A percentile compares a stretch with the other conserved stretches of the same genome.
phyloP scores from a whole-genome alignment of 2,113 vertebrate genomes.

The Dasypus novemcinctus region DNA sequence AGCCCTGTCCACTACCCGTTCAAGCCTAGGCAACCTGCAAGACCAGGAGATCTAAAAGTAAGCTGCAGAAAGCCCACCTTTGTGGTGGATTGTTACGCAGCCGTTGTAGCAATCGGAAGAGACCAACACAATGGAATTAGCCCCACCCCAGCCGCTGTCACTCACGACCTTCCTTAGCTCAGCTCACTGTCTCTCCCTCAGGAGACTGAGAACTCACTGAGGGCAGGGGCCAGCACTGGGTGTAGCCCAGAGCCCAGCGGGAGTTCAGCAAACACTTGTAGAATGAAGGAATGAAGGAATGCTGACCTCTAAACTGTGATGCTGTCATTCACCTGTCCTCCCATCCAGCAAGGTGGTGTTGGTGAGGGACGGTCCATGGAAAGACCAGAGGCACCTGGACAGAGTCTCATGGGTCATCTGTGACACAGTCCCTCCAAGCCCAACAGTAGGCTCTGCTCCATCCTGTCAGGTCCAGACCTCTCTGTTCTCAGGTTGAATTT shows the following conservation, averaged over 20 bases:
- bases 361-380: rapidly evolving
- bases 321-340: rapidly evolving
- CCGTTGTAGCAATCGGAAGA: rapidly evolving
- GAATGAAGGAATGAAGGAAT: rapidly evolving
- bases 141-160: rapidly evolving
- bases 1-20: rapidly evolving
- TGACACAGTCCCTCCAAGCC: neutral
- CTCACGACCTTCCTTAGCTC: rapidly evolving
- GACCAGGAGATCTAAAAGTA: neutral
- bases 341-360: rapidly evolving
- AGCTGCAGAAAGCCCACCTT: rapidly evolving
- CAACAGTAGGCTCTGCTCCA: rapidly evolving
- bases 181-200: neutral
- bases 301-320: neutral
- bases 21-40: rapidly evolving
- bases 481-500: neutral
- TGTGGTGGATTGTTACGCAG: no score
- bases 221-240: neutral
- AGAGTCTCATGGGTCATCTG: rapidly evolving
- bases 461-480: rapidly evolving
- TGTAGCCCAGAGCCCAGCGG: rapidly evolving
- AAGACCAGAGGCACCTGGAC: no score
- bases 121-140: rapidly evolving
- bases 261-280: neutral
- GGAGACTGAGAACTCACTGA: rapidly evolving